Evolutionary conservation across 92 coral and sea anemone species (phyloP), one percentile per base, ranked within the genome.

Genomic region (Porites divaricata): DNA sequence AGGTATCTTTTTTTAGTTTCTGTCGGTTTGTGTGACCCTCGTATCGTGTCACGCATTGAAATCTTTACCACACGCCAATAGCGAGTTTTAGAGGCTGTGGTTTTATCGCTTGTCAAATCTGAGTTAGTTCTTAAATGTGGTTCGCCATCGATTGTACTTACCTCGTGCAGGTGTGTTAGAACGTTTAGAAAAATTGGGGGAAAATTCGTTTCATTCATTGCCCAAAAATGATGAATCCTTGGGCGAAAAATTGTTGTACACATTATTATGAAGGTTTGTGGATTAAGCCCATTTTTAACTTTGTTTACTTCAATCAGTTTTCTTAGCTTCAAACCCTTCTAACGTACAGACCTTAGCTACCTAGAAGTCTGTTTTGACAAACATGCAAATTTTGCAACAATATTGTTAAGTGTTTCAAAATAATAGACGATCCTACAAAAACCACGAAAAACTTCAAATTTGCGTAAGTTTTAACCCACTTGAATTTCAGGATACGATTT

Each of bases 161-260:
- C 20, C 0, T n/a, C 21, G 25, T 50, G 54, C 84, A 80, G 84
- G 84, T 80, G 84, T 72, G 52, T 1, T 12, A 63, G 17, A 72
- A 72, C 77, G 62, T n/a, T 1, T 20, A 53, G 45, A 25, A 26
- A 54, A 57, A 74, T 19, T 24, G 24, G 28, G 53, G 20, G n/a
- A 54, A 67, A 56, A 23, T 6, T 11, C 20, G 64, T 45, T n/a
- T 28, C n/a, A 8, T 80, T 68, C 50, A 17, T 66, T 12, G 22
- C 19, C 49, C 0, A 11, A 50, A 26, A 51, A 65, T 79, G 13
- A 13, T 24, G 54, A 0, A 41, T 28, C 22, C 50, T 53, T 10
- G 35, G 35, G 35, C 58, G 11, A 53, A 4, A 10, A 53, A 53
- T 53, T 14, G 58, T 53, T 7, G 2, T 22, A 21, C 20, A 20